Conservation (phyloP, 2,888 invertebrate genomes). For the Trissonchulus latispiculum region DNA sequence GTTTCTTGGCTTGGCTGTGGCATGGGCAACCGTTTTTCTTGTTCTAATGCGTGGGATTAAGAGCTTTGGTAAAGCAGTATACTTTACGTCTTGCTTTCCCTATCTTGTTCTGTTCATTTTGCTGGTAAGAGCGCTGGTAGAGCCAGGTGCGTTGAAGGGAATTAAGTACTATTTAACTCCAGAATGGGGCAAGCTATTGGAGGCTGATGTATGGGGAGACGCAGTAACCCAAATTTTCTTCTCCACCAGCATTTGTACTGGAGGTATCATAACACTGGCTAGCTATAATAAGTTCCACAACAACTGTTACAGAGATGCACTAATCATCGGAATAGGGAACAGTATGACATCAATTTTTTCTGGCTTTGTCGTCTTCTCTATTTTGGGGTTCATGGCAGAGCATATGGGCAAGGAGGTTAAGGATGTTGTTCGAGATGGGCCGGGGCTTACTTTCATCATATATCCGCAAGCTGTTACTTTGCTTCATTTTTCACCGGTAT, state of each 20-base stretch:
- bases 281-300: slow-evolving; percentile 25
- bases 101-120: slow-evolving; percentile 23
- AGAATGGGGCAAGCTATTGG: slow-evolving; percentile 32
- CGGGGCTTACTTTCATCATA: slow-evolving; percentile 26
- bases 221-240: slow-evolving; percentile 34
- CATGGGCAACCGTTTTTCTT: slow-evolving; percentile 26
- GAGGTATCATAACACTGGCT: slow-evolving; percentile 25
- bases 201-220: slow-evolving; percentile 34
- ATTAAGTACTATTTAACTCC: slow-evolving; percentile 38
- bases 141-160: slow-evolving; percentile 36
- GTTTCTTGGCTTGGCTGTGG: slow-evolving; percentile 16
- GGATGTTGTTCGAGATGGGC: slow-evolving; percentile 23
- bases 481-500: slow-evolving; percentile 23
- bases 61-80: slow-evolving; percentile 25
- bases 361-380: slow-evolving; percentile 27
- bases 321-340: slow-evolving; percentile 26
- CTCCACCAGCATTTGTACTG: slow-evolving; percentile 25
- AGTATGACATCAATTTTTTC: slow-evolving; percentile 25
- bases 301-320: slow-evolving; percentile 25
- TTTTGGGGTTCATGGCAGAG: slow-evolving; percentile 26
- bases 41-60: slow-evolving; percentile 26
- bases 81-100: slow-evolving; percentile 26
- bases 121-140: slow-evolving; percentile 26
- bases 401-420: slow-evolving; percentile 20
- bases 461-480: slow-evolving; percentile 26